Evolutionary conservation across 1,140 invertebrate species (phyloP).

Genomic region (Procambarus virginalis): DNA sequence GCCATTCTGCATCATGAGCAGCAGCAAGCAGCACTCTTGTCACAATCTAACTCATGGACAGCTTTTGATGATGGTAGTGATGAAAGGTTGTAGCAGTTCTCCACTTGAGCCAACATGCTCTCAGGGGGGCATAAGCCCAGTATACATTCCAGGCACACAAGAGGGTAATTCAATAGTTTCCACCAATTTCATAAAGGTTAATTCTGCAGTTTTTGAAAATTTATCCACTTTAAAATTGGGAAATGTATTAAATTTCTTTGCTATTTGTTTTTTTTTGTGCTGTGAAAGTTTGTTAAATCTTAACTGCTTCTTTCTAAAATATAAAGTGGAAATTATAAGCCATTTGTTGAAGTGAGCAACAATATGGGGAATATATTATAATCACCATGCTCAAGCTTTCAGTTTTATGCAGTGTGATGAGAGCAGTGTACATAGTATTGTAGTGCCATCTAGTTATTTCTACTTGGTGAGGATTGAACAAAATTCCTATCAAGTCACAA

Average conservation of each 20-base stretch:
- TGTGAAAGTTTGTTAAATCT: not conserved
- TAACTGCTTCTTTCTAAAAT: not conserved
- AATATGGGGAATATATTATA: not conserved
- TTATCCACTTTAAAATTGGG: slow-evolving; percentile 16
- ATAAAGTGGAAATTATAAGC: slow-evolving; percentile 1
- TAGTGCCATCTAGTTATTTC: slow-evolving; percentile 58
- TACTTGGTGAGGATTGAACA: slow-evolving; percentile 48
- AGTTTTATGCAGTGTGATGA: slow-evolving; percentile 18
- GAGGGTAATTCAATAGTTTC: slow-evolving; percentile 31
- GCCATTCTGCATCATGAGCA: slow-evolving; percentile 33
- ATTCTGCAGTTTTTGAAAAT: not conserved
- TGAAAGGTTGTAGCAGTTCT: slow-evolving; percentile 54
- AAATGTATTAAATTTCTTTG: slow-evolving; percentile 12
- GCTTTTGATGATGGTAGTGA: slow-evolving; percentile 55
- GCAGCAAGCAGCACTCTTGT: slow-evolving; percentile 4
- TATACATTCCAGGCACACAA: slow-evolving; percentile 40
- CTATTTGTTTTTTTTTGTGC: not conserved
- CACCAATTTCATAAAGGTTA: not conserved
- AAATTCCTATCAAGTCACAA: slow-evolving; percentile 64
- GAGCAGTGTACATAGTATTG: slow-evolving; percentile 56
- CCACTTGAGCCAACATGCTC: slow-evolving; percentile 42
- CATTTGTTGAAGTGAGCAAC: slow-evolving; percentile 13
- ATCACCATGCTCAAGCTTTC: slow-evolving; percentile 46
- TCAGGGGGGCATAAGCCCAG: slow-evolving; percentile 47
- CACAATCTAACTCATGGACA: slow-evolving; percentile 52